These are phyloP conservation scores for Galaxea fascicularis DNA, from an alignment of 92 coral and sea anemone genomes.

Conservation along the genomic window DNA sequence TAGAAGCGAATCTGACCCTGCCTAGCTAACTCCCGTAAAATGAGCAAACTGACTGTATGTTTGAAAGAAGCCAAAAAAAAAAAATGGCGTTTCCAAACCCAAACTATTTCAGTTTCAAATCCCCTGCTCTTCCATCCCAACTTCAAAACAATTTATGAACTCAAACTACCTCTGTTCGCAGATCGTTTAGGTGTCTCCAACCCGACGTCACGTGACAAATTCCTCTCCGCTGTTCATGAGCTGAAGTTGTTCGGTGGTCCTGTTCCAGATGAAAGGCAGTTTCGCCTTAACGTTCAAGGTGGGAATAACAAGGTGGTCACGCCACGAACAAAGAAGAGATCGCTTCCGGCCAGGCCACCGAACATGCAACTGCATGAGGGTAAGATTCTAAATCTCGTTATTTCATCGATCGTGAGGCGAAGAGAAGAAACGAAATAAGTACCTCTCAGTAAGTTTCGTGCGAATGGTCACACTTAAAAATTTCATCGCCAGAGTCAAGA, in stretches of 20 bases:
- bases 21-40: too few relatives aligned
- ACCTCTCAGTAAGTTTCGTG: too few relatives aligned
- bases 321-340: slow-evolving; percentile 58
- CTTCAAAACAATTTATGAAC: neutral
- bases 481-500: too few relatives aligned
- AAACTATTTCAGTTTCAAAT: neutral
- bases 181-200: slow-evolving; percentile 67
- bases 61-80: neutral
- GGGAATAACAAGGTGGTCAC: slow-evolving; percentile 6
- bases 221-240: slow-evolving; percentile 71
- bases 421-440: too few relatives aligned
- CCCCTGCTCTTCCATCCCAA: neutral
- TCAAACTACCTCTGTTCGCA: slow-evolving; percentile 26
- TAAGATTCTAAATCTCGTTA: neutral
- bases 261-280: slow-evolving; percentile 39
- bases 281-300: slow-evolving; percentile 40
- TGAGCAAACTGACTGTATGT: too few relatives aligned
- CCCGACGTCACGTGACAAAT: slow-evolving; percentile 72
- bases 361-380: slow-evolving; percentile 18
- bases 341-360: slow-evolving; percentile 40
- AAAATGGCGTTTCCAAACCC: neutral
- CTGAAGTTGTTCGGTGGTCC: slow-evolving; percentile 68
- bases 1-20: too few relatives aligned
- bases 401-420: too few relatives aligned
- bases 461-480: too few relatives aligned